Base-by-base conservation (phyloP, 1,140 invertebrate species). In the Tetraneura akinire region DNA sequence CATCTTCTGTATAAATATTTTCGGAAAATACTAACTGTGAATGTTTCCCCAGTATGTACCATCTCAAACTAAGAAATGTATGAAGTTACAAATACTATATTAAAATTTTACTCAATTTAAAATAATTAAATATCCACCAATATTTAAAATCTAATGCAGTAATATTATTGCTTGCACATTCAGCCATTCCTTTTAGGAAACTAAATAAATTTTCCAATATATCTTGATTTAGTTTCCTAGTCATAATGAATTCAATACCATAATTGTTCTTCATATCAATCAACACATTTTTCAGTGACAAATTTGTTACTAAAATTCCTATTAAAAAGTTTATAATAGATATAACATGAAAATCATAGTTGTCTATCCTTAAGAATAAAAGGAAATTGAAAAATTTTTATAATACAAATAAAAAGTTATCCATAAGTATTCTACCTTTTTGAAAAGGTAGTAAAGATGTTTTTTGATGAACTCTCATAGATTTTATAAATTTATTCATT, bases 121-220 rank as follows among this genome's bases (percentile, higher is more conserved):
- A n/a, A n/a, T n/a, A n/a, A 62, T 29, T 62, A 29, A 62, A 29
- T 62, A 10, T n/a, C 11, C 14, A 62, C 60, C 60, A 62, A 26
- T 62, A 62, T 62, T 62, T 62, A 29, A 62, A 62, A 62, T 62
- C 23, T 16, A 62, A 62, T 29, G 60, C 60, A 32, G 60, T 62
- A 1, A 62, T 62, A 32, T 62, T 62, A 16, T 62, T 14, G 26
- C 60, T 62, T 62, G 60, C 60, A 62, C 23, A 29, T 26, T 26
- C 60, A 32, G 23, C 9, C 60, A 62, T 26, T 62, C 60, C 60
- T 62, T 62, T 62, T 29, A 62, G 29, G 6, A 62, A 62, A 62
- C 60, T 62, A 62, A 32, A 62, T 29, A 62, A 29, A 26, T 62
- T 62, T 62, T 62, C 60, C 29, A 62, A 32, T 29, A 62, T 62